Evolutionary conservation across 2,113 vertebrate species (phyloP), one percentile per base, ranked within the genome.

Genomic region (Macheiramphus alcinus): DNA sequence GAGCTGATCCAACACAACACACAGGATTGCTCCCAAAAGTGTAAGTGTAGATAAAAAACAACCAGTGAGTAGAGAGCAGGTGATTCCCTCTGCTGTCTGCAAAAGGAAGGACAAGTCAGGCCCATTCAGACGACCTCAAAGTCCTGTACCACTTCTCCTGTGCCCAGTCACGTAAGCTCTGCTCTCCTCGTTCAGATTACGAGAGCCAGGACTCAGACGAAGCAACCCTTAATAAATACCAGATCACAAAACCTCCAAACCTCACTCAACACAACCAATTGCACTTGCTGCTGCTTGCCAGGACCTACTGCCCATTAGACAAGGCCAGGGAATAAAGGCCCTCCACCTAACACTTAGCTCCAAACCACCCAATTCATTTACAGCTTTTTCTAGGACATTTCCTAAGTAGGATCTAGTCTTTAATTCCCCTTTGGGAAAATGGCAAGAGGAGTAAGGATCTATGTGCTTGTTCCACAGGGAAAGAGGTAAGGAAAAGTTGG

Each of bases 241-340:
- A 88, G 82, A 67, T 55, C 86, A 63, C 81, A 76, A 88, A 94
- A 63, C 78, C 70, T 91, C 87, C 84, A 87, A 86, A 63, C 70
- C 66, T 93, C 93, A 68, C 58, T 90, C 87, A 68, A 85, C 66
- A 47, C 71, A 80, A 94, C 32, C 16, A 3, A 47, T 0, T 67
- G 76, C 17, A 1, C 53, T 62, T 16, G 16, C 55, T 86, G 67
- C 67, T 42, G 22, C 72, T 86, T 90, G 82, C 92, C 94, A 94
- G 75, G 84, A 63, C 31, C 70, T 88, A 48, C 58, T 85, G 76
- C 84, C 90, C 74, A 32, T n/a, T 38, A 27, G 47, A 18, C 43
- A 63, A 87, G 58, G 62, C 55, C 53, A 92, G 79, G 79, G 67
- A 86, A 42, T 10, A 62, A 58, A 53, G 53, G 47, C 2, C 0